These are phyloP conservation scores for Metaphire vulgaris DNA, from an alignment of 1,140 invertebrate species.

Conservation along the genomic window DNA sequence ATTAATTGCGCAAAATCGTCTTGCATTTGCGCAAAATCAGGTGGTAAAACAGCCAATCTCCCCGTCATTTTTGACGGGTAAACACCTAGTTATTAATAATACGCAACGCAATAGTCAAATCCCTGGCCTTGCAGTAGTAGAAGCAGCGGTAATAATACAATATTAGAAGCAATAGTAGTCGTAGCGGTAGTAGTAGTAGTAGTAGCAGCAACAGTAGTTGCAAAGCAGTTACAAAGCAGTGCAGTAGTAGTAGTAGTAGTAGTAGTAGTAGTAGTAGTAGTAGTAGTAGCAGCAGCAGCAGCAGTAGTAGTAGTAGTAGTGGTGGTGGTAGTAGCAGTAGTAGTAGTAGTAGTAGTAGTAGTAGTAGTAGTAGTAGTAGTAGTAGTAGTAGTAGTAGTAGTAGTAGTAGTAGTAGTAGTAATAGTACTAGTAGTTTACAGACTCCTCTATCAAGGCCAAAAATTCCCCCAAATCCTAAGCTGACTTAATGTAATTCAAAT, in stretches of 20 bases:
- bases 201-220: conserved; percentile 7
- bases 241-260: conserved; percentile 17
- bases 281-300: conserved; percentile 11
- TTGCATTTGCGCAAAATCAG: too few species aligned
- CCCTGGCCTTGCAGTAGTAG: too few species aligned
- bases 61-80: too few species aligned
- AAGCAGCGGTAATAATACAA: background rate
- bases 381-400: background rate
- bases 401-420: conserved; percentile 1
- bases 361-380: background rate
- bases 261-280: conserved; percentile 18
- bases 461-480: too few species aligned
- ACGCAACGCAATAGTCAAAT: too few species aligned
- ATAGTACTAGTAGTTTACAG: background rate
- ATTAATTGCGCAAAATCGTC: too few species aligned
- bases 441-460: too few species aligned
- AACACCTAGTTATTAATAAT: too few species aligned
- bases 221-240: conserved; percentile 5
- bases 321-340: conserved; percentile 1
- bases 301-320: conserved; percentile 7
- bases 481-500: too few species aligned
- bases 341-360: background rate
- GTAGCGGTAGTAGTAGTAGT: conserved; percentile 7
- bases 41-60: too few species aligned
- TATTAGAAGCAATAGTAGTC: background rate